Percentiles rank a stretch among this genome's conserved stretches.
These are phyloP conservation scores for Aphelenchoides fujianensis DNA, from an alignment of 1,140 invertebrate genomes.

Conservation along the genomic window DNA sequence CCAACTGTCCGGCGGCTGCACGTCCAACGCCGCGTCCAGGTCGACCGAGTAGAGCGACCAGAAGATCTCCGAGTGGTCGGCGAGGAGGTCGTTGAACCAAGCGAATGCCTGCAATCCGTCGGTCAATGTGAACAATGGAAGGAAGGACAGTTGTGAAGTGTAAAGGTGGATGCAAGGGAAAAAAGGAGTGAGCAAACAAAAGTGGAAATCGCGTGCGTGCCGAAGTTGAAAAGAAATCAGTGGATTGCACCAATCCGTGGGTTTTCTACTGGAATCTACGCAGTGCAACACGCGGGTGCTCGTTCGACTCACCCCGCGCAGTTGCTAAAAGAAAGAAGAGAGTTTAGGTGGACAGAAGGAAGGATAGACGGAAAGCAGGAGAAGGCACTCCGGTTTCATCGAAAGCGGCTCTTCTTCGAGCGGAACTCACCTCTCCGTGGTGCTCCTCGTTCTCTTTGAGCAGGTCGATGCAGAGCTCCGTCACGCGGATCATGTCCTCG, in stretches of 20 bases:
- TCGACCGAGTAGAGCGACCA: conserved; percentile 98
- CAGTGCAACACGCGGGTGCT: too few relatives aligned
- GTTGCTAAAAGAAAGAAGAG: conserved; percentile 45
- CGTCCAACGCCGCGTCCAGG: conserved; percentile 91
- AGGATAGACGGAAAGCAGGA: conserved; percentile 5
- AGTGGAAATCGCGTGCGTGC: neutral
- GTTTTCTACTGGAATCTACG: too few relatives aligned
- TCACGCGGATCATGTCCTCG: conserved; percentile 91
- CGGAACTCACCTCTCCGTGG: conserved; percentile 95
- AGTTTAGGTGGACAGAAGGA: too few relatives aligned
- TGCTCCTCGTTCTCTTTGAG: conserved; percentile 99
- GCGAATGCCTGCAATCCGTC: conserved; percentile 94
- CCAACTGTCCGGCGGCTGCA: conserved; percentile 81
- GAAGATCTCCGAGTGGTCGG: conserved; percentile 99
- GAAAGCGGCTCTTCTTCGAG: too few relatives aligned
- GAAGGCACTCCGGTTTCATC: too few relatives aligned
- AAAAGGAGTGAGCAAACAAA: conserved; percentile 20
- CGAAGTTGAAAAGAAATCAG: conserved; percentile 32
- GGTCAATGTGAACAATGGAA: conserved; percentile 21
- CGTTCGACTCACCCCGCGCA: conserved; percentile 55
- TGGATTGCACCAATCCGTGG: conserved; percentile 1
- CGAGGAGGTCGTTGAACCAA: conserved; percentile 97
- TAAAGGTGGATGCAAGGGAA: conserved; percentile 14
- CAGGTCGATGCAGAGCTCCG: conserved; percentile 94
- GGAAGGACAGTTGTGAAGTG: neutral